A percentile compares a stretch with the other conserved stretches of the same genome.
Evolutionary conservation across 2,113 vertebrate genomes (phyloP).

Genomic region (Ctenomys sociabilis): DNA sequence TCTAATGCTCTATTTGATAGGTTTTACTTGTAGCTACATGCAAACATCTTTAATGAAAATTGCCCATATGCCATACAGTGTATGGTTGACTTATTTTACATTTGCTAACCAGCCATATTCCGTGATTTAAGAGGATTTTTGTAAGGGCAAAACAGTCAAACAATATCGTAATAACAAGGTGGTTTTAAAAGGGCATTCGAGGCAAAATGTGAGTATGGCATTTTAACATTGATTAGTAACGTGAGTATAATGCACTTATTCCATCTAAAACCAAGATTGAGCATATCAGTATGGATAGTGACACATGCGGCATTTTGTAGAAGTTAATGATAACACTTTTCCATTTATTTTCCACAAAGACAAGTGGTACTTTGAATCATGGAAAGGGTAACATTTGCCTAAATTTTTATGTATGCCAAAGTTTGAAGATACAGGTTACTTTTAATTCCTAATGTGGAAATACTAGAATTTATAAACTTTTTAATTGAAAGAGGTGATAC

Average conservation of each 20-base stretch:
- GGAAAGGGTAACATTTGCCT: background rate
- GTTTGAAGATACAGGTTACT: slow-evolving; percentile 18
- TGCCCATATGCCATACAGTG: slow-evolving; percentile 53
- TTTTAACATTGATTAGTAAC: slow-evolving; percentile 73
- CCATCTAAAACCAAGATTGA: slow-evolving; percentile 45
- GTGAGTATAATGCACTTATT: slow-evolving; percentile 37
- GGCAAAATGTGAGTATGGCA: slow-evolving; percentile 66
- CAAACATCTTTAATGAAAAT: slow-evolving; percentile 77
- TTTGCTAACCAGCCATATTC: slow-evolving; percentile 79
- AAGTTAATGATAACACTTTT: slow-evolving; percentile 17
- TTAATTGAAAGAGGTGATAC: slow-evolving; percentile 70
- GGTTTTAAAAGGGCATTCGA: slow-evolving; percentile 64
- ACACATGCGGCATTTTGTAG: background rate
- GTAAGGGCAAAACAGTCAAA: slow-evolving; percentile 73
- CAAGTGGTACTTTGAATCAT: background rate
- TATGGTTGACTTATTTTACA: slow-evolving; percentile 78
- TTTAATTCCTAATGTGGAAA: slow-evolving; percentile 19
- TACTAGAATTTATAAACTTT: slow-evolving; percentile 60
- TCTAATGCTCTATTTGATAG: slow-evolving; percentile 65
- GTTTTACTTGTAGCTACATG: slow-evolving; percentile 77
- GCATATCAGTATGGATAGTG: slow-evolving; percentile 17
- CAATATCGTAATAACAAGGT: slow-evolving; percentile 58
- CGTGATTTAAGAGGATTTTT: slow-evolving; percentile 70
- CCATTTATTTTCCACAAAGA: background rate
- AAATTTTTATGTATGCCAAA: background rate